A percentile compares a stretch with the other conserved stretches of the same genome.
phyloP scores from a whole-genome alignment of 2,797 vertebrate genomes.

The Acestrorhynchus altus region DNA sequence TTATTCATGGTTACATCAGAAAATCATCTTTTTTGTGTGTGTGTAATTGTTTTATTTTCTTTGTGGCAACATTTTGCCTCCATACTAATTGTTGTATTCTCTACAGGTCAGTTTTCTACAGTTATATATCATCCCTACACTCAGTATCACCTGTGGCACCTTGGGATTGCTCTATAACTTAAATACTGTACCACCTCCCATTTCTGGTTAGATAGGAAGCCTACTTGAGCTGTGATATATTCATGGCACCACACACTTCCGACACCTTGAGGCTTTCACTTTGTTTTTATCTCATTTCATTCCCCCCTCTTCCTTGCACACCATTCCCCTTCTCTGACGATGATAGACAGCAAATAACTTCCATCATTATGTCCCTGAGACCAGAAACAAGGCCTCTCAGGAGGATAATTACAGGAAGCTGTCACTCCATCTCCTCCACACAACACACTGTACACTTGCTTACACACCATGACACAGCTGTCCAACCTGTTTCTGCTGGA shows the following conservation, averaged over 20 bases:
- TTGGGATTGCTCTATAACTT: neutral
- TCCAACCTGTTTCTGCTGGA: conserved; percentile 27
- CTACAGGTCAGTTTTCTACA: too few relatives aligned
- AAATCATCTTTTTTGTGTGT: too few relatives aligned
- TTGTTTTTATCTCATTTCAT: conserved; percentile 45
- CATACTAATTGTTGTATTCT: too few relatives aligned
- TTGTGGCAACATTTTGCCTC: too few relatives aligned
- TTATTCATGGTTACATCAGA: too few relatives aligned
- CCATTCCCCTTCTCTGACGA: conserved; percentile 66
- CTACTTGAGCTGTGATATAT: conserved; percentile 30
- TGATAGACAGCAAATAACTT: conserved; percentile 74
- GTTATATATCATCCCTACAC: too few relatives aligned
- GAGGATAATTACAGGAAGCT: conserved; percentile 78
- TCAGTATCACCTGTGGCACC: neutral
- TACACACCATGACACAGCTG: conserved; percentile 52
- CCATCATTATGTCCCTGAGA: conserved; percentile 58
- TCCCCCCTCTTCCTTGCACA: conserved; percentile 39
- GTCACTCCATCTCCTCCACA: conserved; percentile 50
- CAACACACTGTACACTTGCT: conserved; percentile 43
- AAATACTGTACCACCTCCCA: conserved; percentile 7
- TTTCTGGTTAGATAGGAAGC: conserved; percentile 25
- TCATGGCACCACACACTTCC: conserved; percentile 13
- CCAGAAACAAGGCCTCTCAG: conserved; percentile 67
- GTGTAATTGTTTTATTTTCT: too few relatives aligned
- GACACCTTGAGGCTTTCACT: conserved; percentile 7